Percentiles rank a stretch among this genome's conserved stretches.
Evolutionary conservation across 2,797 vertebrate genomes (phyloP).

Genomic region (Oryzias sinensis): DNA sequence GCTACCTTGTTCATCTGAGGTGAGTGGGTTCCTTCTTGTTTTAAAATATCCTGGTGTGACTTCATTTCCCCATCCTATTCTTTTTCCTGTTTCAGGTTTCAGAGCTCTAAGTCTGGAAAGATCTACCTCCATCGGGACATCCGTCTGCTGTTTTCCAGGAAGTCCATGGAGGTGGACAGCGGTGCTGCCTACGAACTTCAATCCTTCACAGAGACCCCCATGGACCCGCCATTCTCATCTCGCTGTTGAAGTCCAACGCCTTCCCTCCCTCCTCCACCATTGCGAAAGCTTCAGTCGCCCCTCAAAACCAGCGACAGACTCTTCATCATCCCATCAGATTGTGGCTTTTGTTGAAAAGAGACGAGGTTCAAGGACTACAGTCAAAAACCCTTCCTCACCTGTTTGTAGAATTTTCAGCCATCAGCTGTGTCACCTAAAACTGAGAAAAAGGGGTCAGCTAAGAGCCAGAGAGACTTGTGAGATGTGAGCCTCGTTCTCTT

Average conservation of each 20-base stretch:
- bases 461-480: slow-evolving; percentile 37
- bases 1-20: slow-evolving; percentile 99
- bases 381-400: slow-evolving; percentile 34
- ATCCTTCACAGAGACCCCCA: slow-evolving; percentile 95
- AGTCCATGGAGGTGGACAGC: slow-evolving; percentile 99
- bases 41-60: neutral
- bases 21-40: slow-evolving; percentile 41
- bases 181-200: slow-evolving; percentile 99
- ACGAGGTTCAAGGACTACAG: slow-evolving; percentile 29
- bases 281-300: slow-evolving; percentile 45
- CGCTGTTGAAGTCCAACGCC: slow-evolving; percentile 83
- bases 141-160: slow-evolving; percentile 96
- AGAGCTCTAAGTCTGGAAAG: slow-evolving; percentile 99
- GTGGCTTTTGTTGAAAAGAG: slow-evolving; percentile 31
- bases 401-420: slow-evolving; percentile 30
- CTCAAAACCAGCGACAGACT: slow-evolving; percentile 52
- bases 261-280: slow-evolving; percentile 21
- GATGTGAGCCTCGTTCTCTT: slow-evolving; percentile 46
- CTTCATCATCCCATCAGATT: slow-evolving; percentile 21
- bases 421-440: slow-evolving; percentile 39
- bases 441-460: slow-evolving; percentile 20
- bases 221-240: slow-evolving; percentile 92
- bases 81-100: slow-evolving; percentile 83
- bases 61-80: slow-evolving; percentile 6
- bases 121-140: slow-evolving; percentile 99